A percentile compares a stretch with the other conserved stretches of the same genome.
phyloP scores from a whole-genome alignment of 2,888 invertebrate species.

The Cryptosula pallasiana region DNA sequence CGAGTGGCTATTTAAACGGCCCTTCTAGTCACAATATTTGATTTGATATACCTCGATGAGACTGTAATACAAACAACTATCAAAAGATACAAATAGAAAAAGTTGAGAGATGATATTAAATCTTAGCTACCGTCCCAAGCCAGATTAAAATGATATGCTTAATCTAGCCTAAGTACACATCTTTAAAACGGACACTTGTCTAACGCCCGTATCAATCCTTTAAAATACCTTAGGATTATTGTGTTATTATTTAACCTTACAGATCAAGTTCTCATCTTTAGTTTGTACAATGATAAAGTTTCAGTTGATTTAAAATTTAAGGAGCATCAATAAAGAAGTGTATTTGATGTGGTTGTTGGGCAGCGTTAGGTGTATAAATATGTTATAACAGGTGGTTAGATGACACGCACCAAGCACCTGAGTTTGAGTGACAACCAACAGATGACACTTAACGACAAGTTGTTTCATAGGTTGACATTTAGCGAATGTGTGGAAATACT shows the following conservation, averaged over 20 bases:
- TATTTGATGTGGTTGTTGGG: background rate
- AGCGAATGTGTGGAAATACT: too few relatives aligned
- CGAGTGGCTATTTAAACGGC: too few relatives aligned
- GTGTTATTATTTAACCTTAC: conserved; percentile 15
- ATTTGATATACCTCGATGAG: background rate
- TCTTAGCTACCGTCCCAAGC: background rate
- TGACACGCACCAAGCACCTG: background rate
- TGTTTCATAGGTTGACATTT: background rate
- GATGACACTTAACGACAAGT: background rate
- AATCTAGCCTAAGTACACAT: conserved; percentile 1
- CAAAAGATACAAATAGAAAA: conserved; percentile 22
- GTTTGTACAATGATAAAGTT: conserved; percentile 24
- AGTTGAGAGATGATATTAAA: background rate
- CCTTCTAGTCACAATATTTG: too few relatives aligned
- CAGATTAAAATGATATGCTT: conserved; percentile 18
- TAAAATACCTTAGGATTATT: background rate
- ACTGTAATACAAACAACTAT: background rate
- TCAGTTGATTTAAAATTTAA: conserved; percentile 21
- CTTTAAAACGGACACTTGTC: background rate
- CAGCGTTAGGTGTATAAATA: background rate
- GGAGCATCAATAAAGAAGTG: conserved; percentile 9
- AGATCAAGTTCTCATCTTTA: background rate
- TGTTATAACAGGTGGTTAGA: conserved; percentile 19
- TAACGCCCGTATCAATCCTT: background rate
- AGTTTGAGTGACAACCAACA: background rate